Conservation (phyloP, 2,113 vertebrate species). For the Engraulis encrasicolus region DNA sequence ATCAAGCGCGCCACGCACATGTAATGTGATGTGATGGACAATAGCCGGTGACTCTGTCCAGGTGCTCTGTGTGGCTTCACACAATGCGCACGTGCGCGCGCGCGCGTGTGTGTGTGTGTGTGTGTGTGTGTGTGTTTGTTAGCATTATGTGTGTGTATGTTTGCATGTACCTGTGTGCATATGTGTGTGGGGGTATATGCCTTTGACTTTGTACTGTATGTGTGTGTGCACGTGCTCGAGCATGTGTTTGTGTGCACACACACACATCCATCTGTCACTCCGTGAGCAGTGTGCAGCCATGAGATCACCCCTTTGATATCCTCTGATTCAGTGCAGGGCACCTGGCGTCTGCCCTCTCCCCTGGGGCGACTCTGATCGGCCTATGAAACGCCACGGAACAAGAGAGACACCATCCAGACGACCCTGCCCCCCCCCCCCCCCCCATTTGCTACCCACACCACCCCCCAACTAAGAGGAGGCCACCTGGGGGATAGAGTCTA, state of each 20-base stretch:
- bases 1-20: background rate
- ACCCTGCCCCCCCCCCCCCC: background rate
- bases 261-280: conserved; percentile 62
- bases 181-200: too few species aligned
- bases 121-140: too few species aligned
- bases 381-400: background rate
- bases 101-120: too few species aligned
- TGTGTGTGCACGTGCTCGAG: too few species aligned
- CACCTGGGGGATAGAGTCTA: background rate
- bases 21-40: conserved; percentile 12
- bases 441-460: background rate
- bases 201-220: too few species aligned
- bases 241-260: background rate
- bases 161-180: too few species aligned
- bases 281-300: conserved; percentile 33
- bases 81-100: too few species aligned
- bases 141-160: too few species aligned
- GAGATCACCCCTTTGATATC: conserved; percentile 61
- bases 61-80: too few species aligned
- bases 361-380: conserved; percentile 1
- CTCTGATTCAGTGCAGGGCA: conserved; percentile 59
- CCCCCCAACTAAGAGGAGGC: background rate
- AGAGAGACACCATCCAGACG: background rate
- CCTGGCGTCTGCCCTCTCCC: conserved; percentile 16
- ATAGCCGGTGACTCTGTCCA: too few species aligned